Evolutionary conservation across 2,113 vertebrate genomes (phyloP).

Genomic region (Gadus chalcogrammus): DNA sequence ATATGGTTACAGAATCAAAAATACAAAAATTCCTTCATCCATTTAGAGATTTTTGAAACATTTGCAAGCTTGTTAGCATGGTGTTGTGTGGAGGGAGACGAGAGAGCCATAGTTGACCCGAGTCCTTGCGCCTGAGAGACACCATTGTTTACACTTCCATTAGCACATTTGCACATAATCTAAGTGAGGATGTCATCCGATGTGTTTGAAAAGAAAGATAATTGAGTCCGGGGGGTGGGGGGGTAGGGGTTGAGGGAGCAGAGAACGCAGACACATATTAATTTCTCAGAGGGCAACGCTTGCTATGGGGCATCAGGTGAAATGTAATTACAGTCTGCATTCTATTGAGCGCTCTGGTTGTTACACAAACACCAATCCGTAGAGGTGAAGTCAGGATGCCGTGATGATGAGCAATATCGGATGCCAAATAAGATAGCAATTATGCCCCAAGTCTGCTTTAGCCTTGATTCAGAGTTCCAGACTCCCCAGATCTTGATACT

Average conservation of each 20-base stretch:
- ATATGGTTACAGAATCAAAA: no score
- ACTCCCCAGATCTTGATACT: not conserved
- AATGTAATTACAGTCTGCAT: constrained; percentile 67
- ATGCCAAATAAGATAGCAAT: constrained; percentile 50
- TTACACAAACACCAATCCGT: constrained; percentile 32
- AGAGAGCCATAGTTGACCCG: no score
- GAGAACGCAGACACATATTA: constrained; percentile 53
- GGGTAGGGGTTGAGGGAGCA: not conserved
- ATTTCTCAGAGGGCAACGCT: constrained; percentile 62
- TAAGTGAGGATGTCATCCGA: constrained; percentile 47
- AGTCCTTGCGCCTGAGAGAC: no score
- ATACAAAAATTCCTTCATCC: no score
- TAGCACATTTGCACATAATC: constrained; percentile 42
- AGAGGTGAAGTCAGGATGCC: constrained; percentile 39
- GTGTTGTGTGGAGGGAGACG: no score
- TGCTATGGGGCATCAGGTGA: constrained; percentile 63
- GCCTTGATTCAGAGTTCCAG: constrained; percentile 18
- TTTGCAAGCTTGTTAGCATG: no score
- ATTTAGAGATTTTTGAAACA: no score
- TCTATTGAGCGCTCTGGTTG: constrained; percentile 54
- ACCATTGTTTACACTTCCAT: not conserved
- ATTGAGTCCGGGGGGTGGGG: constrained; percentile 45
- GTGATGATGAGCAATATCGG: constrained; percentile 52
- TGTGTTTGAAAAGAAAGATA: constrained; percentile 54
- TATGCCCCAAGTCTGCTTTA: constrained; percentile 32